phyloP scores from a whole-genome alignment of 2,797 vertebrate genomes.

The Xyrichtys novacula region DNA sequence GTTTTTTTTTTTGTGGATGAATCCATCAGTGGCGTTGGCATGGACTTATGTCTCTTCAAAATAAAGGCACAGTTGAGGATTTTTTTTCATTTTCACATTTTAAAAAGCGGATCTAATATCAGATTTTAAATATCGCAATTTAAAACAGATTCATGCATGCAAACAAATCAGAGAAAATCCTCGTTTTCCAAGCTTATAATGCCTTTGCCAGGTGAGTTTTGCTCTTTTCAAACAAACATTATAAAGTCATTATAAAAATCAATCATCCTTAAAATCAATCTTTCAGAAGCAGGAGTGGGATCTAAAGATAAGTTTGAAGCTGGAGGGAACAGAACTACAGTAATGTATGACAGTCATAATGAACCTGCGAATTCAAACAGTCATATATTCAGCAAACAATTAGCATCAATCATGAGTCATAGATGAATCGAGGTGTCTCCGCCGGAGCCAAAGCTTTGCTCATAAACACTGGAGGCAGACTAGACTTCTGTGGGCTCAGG shows the following conservation, averaged over 20 bases:
- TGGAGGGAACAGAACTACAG: slow-evolving; percentile 39
- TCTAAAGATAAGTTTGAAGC: slow-evolving; percentile 32
- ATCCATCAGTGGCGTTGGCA: slow-evolving; percentile 67
- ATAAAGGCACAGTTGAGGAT: slow-evolving; percentile 63
- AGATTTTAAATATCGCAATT: slow-evolving; percentile 27
- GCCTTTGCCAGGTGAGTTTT: slow-evolving; percentile 18
- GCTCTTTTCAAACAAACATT: slow-evolving; percentile 19
- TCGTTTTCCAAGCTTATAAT: slow-evolving; percentile 28
- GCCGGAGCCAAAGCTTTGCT: slow-evolving; percentile 53
- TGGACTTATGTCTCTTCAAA: slow-evolving; percentile 63
- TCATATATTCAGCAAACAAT: slow-evolving; percentile 57
- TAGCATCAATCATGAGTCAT: slow-evolving; percentile 56
- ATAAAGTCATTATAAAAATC: slow-evolving; percentile 19
- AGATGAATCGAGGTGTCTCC: slow-evolving; percentile 67
- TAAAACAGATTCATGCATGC: slow-evolving; percentile 45
- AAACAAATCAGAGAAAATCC: slow-evolving; percentile 42
- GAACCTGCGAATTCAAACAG: slow-evolving; percentile 48
- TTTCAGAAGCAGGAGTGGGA: slow-evolving; percentile 44
- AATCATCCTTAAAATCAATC: slow-evolving; percentile 44
- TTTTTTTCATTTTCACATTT: slow-evolving; percentile 36
- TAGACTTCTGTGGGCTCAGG: slow-evolving; percentile 65
- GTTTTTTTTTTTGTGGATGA: too few species aligned
- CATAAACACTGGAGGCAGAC: slow-evolving; percentile 73
- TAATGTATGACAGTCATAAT: slow-evolving; percentile 42
- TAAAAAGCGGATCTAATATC: slow-evolving; percentile 24